Percentiles rank a stretch among this genome's conserved stretches.
Conservation (phyloP, 2,113 vertebrate genomes). For the Orcinus orca region DNA sequence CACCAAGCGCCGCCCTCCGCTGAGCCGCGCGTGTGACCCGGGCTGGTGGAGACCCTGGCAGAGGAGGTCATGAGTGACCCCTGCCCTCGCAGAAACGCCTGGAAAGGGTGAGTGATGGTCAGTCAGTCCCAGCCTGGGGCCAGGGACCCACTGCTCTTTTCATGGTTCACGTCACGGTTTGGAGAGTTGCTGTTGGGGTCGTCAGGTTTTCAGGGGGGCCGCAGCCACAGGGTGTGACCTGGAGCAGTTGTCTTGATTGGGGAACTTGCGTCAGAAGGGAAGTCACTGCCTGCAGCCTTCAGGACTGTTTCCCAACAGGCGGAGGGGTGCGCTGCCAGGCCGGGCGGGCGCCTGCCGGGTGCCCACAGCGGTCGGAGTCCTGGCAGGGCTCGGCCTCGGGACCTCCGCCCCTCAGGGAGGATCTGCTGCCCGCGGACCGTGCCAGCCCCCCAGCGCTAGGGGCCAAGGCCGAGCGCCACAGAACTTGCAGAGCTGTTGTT, state of each 20-base stretch:
- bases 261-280: neutral
- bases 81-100: neutral
- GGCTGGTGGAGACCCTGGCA: conserved; percentile 64
- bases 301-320: neutral
- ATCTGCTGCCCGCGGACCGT: neutral
- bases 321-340: neutral
- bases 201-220: accelerated
- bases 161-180: too few relatives aligned
- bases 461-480: accelerated
- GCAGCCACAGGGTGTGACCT: accelerated
- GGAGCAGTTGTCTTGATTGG: neutral
- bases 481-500: neutral
- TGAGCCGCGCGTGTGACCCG: neutral
- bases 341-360: accelerated
- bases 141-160: accelerated
- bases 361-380: accelerated
- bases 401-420: neutral
- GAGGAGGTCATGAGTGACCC: conserved; percentile 34
- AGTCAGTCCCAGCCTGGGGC: accelerated
- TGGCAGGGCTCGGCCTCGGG: neutral
- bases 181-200: too few relatives aligned
- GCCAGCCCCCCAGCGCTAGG: neutral
- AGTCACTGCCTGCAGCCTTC: too few relatives aligned
- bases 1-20: neutral
- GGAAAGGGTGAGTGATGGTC: conserved; percentile 77